Evolutionary conservation across 2,797 vertebrate genomes (phyloP).

Genomic region (Mionectes olivaceus): DNA sequence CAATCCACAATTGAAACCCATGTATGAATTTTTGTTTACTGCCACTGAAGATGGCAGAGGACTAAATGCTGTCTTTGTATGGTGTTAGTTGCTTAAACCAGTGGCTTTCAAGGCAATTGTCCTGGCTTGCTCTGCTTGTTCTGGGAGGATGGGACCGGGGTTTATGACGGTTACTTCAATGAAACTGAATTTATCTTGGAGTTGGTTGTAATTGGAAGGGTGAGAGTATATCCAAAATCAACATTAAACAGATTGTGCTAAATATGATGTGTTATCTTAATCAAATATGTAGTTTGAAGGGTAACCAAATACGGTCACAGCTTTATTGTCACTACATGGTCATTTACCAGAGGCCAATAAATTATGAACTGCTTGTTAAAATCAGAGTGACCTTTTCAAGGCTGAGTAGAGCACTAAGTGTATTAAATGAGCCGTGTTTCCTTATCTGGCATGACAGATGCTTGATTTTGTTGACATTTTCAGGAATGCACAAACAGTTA

Average conservation of each 20-base stretch:
- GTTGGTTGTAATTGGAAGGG: rapidly evolving
- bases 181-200: not conserved
- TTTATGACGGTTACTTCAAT: not conserved
- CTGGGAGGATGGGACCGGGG: not conserved
- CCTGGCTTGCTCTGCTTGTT: not conserved
- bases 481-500: conserved; percentile 78
- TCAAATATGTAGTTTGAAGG: conserved; percentile 5
- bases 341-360: conserved; percentile 55
- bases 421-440: conserved; percentile 58
- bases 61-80: not conserved
- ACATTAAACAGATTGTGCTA: conserved; percentile 6
- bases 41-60: not conserved
- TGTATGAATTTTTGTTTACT: not conserved
- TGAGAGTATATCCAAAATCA: not conserved
- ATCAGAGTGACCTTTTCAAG: conserved; percentile 74
- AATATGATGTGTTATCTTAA: not conserved
- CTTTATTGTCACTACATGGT: not conserved
- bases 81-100: not conserved
- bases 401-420: conserved; percentile 64
- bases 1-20: rapidly evolving
- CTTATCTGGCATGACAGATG: conserved; percentile 74
- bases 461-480: conserved; percentile 79
- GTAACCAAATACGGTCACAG: not conserved
- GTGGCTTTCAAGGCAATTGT: rapidly evolving
- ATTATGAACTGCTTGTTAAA: conserved; percentile 50